Evolutionary conservation across 2,888 invertebrate genomes (phyloP).

Genomic region (Tenthredo scrophulariae): DNA sequence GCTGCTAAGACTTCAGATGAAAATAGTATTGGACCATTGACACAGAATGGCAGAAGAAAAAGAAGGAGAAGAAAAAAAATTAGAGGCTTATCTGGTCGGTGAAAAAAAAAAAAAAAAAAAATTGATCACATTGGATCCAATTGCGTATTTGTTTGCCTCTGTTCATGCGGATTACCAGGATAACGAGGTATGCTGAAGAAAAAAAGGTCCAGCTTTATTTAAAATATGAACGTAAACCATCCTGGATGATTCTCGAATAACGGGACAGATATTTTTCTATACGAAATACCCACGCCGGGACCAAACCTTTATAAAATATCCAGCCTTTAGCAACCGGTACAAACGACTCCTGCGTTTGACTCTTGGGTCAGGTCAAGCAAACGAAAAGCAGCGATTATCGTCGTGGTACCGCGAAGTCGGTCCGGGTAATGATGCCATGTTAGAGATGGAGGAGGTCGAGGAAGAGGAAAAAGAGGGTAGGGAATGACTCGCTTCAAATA

Average conservation of each 20-base stretch:
- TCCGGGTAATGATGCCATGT: conserved; percentile 29
- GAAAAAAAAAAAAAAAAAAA: neutral
- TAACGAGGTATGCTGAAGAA: conserved; percentile 26
- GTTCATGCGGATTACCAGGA: conserved; percentile 20
- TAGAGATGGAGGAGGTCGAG: neutral
- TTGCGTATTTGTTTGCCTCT: neutral
- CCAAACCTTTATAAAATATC: neutral
- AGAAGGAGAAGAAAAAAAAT: neutral
- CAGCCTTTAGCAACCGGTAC: conserved; percentile 14
- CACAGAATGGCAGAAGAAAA: neutral
- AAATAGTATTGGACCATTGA: neutral
- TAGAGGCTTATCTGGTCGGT: neutral
- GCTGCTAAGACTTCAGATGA: neutral
- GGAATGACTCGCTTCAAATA: conserved; percentile 31
- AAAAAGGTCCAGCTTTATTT: neutral
- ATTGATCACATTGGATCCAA: neutral
- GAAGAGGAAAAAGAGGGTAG: neutral
- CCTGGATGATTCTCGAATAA: neutral
- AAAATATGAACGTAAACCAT: neutral
- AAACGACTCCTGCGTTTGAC: conserved; percentile 28
- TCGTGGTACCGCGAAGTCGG: conserved; percentile 4
- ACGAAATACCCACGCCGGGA: neutral
- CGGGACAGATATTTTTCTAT: neutral
- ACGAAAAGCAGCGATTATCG: conserved; percentile 26
- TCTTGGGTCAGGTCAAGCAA: conserved; percentile 9